Conservation (phyloP, 1,140 invertebrate species). For the Oryzaephilus surinamensis region DNA sequence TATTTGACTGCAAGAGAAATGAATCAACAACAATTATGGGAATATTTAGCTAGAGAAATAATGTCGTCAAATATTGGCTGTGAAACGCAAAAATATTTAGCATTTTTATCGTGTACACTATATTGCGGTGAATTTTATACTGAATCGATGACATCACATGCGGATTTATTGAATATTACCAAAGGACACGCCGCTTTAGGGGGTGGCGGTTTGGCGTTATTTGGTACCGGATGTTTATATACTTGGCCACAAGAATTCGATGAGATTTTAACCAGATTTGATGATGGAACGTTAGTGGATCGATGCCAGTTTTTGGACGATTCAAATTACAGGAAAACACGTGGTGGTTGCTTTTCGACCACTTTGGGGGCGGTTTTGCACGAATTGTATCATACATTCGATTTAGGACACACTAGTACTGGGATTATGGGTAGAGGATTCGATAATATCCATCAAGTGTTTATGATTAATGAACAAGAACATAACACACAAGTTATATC, state of each 20-base stretch:
- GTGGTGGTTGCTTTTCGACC: slow-evolving; percentile 83
- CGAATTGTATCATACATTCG: slow-evolving; percentile 90
- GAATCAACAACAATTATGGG: slow-evolving; percentile 74
- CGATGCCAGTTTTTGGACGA: slow-evolving; percentile 59
- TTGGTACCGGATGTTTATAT: slow-evolving; percentile 82
- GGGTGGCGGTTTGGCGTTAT: slow-evolving; percentile 79
- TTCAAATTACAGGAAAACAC: slow-evolving; percentile 48
- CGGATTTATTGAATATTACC: slow-evolving; percentile 61
- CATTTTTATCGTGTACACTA: slow-evolving; percentile 78
- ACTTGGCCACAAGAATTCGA: slow-evolving; percentile 72
- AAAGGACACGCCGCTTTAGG: slow-evolving; percentile 81
- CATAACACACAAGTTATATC: slow-evolving; percentile 35
- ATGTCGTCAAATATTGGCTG: slow-evolving; percentile 53
- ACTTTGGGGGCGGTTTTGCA: slow-evolving; percentile 88
- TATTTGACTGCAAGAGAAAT: slow-evolving; percentile 59
- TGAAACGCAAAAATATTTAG: slow-evolving; percentile 68
- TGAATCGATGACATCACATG: slow-evolving; percentile 50
- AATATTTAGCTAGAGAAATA: slow-evolving; percentile 51
- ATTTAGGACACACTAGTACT: slow-evolving; percentile 79
- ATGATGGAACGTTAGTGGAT: slow-evolving; percentile 45
- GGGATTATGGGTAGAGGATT: slow-evolving; percentile 94
- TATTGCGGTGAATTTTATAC: slow-evolving; percentile 44
- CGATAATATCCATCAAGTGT: slow-evolving; percentile 73
- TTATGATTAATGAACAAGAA: slow-evolving; percentile 40
- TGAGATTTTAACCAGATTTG: slow-evolving; percentile 51